phyloP scores from a whole-genome alignment of 2,113 vertebrate genomes.

The Castor canadensis region DNA sequence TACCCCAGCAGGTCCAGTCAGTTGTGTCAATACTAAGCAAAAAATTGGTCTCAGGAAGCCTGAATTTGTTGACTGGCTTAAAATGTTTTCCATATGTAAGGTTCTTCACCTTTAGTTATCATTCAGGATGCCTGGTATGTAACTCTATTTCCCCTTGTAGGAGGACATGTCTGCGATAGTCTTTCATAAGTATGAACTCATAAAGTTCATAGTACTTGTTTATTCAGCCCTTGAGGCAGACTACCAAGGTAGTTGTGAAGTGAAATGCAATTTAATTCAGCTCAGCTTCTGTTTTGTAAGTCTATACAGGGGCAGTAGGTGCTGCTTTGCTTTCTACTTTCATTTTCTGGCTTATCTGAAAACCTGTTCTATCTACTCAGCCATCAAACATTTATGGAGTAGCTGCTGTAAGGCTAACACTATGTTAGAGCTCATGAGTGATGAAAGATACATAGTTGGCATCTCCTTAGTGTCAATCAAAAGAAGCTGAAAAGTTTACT shows the following conservation, averaged over 20 bases:
- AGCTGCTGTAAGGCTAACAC: neutral
- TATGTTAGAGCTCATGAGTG: neutral
- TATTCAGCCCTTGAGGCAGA: slow-evolving; percentile 27
- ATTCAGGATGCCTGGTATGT: neutral
- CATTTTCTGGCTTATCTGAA: neutral
- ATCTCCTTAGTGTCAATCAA: neutral
- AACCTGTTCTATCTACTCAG: neutral
- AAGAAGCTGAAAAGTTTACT: neutral
- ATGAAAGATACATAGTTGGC: neutral
- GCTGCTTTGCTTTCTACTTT: neutral
- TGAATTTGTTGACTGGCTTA: neutral
- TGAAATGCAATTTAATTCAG: slow-evolving; percentile 31
- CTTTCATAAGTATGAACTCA: neutral
- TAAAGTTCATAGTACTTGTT: slow-evolving; percentile 4
- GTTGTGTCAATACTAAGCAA: neutral
- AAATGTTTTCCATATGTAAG: neutral
- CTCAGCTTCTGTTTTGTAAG: slow-evolving; percentile 10
- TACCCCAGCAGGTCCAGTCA: neutral
- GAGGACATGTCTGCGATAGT: neutral
- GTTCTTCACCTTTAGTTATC: neutral
- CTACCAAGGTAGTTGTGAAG: neutral
- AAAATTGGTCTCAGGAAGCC: neutral
- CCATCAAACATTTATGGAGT: neutral
- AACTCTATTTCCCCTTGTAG: neutral
- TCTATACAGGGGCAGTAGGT: neutral